Percentiles rank a stretch among this genome's conserved stretches.
These are phyloP conservation scores for Drosophila orena DNA, from an alignment of 1,140 invertebrate species.

Conservation along the genomic window DNA sequence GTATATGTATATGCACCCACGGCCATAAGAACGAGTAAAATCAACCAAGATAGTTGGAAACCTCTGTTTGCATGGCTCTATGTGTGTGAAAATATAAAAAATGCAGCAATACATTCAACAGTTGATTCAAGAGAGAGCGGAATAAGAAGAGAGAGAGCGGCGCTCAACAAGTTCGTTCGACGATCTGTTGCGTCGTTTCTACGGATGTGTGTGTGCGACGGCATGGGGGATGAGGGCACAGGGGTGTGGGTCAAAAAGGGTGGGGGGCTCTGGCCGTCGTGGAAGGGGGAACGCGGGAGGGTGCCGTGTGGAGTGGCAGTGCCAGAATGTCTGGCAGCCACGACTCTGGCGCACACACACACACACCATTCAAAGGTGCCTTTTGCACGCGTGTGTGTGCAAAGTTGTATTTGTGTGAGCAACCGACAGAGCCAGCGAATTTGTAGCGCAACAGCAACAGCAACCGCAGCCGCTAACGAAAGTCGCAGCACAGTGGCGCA, in stretches of 20 bases:
- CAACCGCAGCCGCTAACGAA: conserved; percentile 40
- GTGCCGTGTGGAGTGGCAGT: conserved; percentile 47
- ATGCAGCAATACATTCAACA: conserved; percentile 75
- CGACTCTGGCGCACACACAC: conserved; percentile 59
- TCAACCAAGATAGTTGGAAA: conserved; percentile 22
- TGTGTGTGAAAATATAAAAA: conserved; percentile 43
- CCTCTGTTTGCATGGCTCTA: conserved; percentile 2
- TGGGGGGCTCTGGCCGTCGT: background rate
- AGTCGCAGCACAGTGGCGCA: conserved; percentile 62
- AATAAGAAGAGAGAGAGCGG: conserved; percentile 21
- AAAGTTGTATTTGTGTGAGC: conserved; percentile 28
- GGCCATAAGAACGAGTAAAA: conserved; percentile 50
- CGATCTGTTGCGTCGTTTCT: conserved; percentile 52
- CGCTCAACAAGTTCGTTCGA: conserved; percentile 73
- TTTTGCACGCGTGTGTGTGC: no score
- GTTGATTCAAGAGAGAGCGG: conserved; percentile 59
- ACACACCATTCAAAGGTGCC: conserved; percentile 6
- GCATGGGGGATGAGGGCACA: conserved; percentile 1
- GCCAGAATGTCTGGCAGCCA: conserved; percentile 83
- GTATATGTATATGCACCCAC: conserved; percentile 63
- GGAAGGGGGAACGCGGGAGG: background rate
- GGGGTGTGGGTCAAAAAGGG: conserved; percentile 26
- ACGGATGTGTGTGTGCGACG: conserved; percentile 1
- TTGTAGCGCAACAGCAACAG: conserved; percentile 67
- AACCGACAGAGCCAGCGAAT: conserved; percentile 74